Percentiles rank a stretch among this genome's conserved stretches.
Evolutionary conservation across 2,113 vertebrate species (phyloP).

Genomic region (Craseonycteris thonglongyai): DNA sequence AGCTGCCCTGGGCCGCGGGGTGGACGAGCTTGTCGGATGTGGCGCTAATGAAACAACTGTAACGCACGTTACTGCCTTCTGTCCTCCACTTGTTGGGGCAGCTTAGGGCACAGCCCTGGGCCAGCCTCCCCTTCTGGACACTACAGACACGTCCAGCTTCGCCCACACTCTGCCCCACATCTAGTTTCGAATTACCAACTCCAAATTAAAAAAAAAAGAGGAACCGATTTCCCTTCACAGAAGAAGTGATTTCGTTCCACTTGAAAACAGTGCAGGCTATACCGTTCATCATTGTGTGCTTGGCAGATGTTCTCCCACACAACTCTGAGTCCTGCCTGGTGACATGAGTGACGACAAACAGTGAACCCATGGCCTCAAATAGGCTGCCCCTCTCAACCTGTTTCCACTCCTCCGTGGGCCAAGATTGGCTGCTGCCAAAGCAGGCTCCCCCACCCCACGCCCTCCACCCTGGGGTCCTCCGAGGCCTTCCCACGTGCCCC

Average conservation of each 20-base stretch:
- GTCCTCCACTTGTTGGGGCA: neutral
- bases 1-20: no score
- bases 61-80: neutral
- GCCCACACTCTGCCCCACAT: neutral
- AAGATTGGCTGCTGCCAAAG: no score
- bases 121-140: no score
- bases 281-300: neutral
- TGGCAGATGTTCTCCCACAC: neutral
- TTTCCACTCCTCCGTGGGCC: neutral
- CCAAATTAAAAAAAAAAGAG: neutral
- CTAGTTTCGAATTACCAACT: neutral
- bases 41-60: no score
- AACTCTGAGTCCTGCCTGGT: neutral
- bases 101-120: neutral
- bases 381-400: neutral
- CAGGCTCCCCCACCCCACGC: neutral
- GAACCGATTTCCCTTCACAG: conserved; percentile 70
- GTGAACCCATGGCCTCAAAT: neutral
- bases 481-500: no score
- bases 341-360: neutral
- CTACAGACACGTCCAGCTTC: neutral
- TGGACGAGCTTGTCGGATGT: no score
- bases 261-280: neutral
- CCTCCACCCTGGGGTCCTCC: neutral
- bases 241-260: conserved; percentile 72